Percentiles rank a stretch among this genome's conserved stretches.
Conservation (phyloP, 2,888 invertebrate genomes). For the Bimastos eiseni region DNA sequence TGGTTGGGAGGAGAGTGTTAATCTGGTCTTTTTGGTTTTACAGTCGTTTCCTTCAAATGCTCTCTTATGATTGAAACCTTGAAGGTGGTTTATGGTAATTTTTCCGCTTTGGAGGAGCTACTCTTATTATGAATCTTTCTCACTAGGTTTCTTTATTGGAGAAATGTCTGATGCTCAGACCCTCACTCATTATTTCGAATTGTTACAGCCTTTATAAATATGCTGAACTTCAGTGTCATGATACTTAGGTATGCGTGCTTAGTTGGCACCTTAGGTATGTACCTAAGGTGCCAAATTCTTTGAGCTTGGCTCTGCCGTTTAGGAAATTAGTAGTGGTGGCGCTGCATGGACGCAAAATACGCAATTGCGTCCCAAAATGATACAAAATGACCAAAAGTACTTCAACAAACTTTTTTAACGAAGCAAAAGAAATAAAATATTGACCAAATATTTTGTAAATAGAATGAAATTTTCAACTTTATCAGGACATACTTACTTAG, state of each 20-base stretch:
- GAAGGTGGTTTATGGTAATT: background rate
- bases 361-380: no score
- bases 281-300: no score
- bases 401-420: no score
- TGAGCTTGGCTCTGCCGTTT: background rate
- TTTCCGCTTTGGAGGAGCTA: background rate
- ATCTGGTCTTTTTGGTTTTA: background rate
- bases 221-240: background rate
- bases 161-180: background rate
- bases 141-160: background rate
- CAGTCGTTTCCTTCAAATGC: background rate
- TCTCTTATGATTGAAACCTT: background rate
- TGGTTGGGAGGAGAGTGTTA: background rate
- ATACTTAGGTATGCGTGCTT: background rate
- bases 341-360: no score
- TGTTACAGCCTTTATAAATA: background rate
- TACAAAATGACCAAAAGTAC: no score
- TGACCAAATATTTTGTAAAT: no score
- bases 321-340: no score
- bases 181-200: background rate
- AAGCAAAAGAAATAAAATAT: no score
- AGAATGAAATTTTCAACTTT: no score
- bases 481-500: no score
- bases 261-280: background rate
- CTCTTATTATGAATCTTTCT: background rate